phyloP scores from a whole-genome alignment of 1,140 invertebrate species.

The Lordiphosa mommai region DNA sequence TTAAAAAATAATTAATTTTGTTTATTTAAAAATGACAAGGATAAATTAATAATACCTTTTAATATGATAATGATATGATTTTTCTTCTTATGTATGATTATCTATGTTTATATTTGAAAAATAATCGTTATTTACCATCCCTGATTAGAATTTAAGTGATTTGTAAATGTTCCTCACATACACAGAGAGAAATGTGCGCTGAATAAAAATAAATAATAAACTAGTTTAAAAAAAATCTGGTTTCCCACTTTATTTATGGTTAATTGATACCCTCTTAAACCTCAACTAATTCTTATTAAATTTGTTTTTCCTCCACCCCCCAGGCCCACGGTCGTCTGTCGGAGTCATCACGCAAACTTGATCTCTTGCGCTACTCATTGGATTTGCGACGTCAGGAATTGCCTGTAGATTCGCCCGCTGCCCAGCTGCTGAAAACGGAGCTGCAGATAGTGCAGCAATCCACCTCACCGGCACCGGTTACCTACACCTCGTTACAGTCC shows the following conservation, averaged over 20 bases:
- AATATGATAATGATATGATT: too few relatives aligned
- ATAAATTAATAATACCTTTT: too few relatives aligned
- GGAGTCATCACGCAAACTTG: constrained; percentile 96
- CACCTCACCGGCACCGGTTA: constrained; percentile 85
- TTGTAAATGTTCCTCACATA: constrained; percentile 59
- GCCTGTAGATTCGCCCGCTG: constrained; percentile 88
- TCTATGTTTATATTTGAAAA: too few relatives aligned
- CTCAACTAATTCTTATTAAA: background rate
- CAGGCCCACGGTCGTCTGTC: constrained; percentile 94
- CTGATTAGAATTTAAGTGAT: constrained; percentile 40
- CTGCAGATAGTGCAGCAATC: constrained; percentile 86
- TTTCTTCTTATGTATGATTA: too few relatives aligned
- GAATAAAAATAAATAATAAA: constrained; percentile 36
- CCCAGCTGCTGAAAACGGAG: constrained; percentile 87
- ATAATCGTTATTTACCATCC: too few relatives aligned
- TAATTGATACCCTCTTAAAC: too few relatives aligned
- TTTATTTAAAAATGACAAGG: too few relatives aligned
- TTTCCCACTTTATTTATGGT: too few relatives aligned
- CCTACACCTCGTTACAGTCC: constrained; percentile 88
- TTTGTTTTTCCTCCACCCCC: constrained; percentile 34
- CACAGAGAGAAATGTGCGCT: constrained; percentile 48
- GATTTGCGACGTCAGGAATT: constrained; percentile 93
- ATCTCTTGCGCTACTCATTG: constrained; percentile 93
- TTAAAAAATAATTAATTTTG: too few relatives aligned
- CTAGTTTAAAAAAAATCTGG: too few relatives aligned